Percentiles rank a stretch among this genome's conserved stretches.
These are phyloP conservation scores for Nymphalis urticae DNA, from an alignment of 2,888 invertebrate species.

Conservation along the genomic window DNA sequence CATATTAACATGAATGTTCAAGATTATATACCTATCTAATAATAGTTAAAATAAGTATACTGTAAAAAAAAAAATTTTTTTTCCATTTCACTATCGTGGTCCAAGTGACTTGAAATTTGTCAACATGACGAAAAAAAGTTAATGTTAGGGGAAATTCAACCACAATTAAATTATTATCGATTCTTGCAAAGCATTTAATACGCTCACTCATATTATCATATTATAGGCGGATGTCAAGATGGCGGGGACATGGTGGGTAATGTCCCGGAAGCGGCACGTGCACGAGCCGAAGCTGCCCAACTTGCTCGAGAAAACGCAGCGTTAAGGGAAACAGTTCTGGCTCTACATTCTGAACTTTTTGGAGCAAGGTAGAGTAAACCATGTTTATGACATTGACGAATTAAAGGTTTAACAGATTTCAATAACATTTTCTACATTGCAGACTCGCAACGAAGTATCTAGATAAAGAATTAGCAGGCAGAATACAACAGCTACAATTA, in stretches of 20 bases:
- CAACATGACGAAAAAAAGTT: too few species aligned
- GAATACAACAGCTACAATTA: conserved; percentile 93
- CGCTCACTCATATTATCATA: not conserved
- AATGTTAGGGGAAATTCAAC: too few species aligned
- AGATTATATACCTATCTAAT: too few species aligned
- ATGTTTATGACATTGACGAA: not conserved
- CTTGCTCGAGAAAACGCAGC: conserved; percentile 86
- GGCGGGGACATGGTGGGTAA: conserved; percentile 59
- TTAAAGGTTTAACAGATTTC: not conserved
- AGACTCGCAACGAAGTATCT: conserved; percentile 92
- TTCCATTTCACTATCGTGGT: too few species aligned
- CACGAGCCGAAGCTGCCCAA: conserved; percentile 82
- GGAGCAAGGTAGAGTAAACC: conserved; percentile 82
- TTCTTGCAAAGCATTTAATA: not conserved
- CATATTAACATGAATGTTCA: too few species aligned
- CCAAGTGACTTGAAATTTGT: too few species aligned
- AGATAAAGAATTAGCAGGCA: conserved; percentile 90
- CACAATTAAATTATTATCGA: not conserved
- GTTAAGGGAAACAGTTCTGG: conserved; percentile 86
- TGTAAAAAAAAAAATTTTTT: too few species aligned
- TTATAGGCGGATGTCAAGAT: conserved; percentile 61
- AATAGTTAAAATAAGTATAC: too few species aligned
- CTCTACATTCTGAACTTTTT: conserved; percentile 90
- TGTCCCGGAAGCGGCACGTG: conserved; percentile 76
- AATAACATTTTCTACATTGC: conserved; percentile 37